Evolutionary conservation across 1,140 invertebrate species (phyloP), one percentile per base, ranked within the genome.

Genomic region (Archivesica marissinica): DNA sequence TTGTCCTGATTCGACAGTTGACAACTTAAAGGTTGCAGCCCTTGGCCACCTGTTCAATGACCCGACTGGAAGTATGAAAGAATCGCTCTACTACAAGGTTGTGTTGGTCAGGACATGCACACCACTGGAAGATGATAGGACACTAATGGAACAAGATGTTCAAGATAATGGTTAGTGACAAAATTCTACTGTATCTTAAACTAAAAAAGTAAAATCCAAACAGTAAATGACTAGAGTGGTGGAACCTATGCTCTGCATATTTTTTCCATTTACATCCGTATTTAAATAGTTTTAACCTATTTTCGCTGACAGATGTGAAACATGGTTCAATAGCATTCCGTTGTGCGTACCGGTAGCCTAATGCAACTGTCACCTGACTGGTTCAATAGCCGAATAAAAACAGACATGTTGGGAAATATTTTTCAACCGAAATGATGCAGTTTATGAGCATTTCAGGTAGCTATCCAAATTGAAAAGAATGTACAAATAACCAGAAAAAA

Each of bases 21-120:
- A 94, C 68, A 92, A 91, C 84, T 72, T 94, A 25, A 94, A 94
- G 87, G 90, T 94, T 23, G 91, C 90, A 80, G 92, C 92, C 9
- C 85, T 94, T 59, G 88, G 89, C 30, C 89, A 93, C 76, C 33
- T 87, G 50, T 92, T 94, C 52, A 86, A 85, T 47, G 87, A 91
- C 78, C 90, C 91, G 23, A 83, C 89, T 23, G 90, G 90, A 28
- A 91, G 91, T 76, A 88, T 93, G 70, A 94, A 94, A 85, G 89
- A 88, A 28, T 93, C 91, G 17, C 82, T 92, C 61, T 92, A 92
- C 52, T 93, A 93, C 79, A 94, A 93, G 90, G 88, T 94, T 38
- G 77, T 94, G 15, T 78, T 90, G 0, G 91, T 93, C 2, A 86
- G 91, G 33, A 91, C 91, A 68, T 92, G 91, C 35, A 86, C 88